Evolutionary conservation across 1,140 invertebrate species (phyloP).

Genomic region (Neoseiulus cucumeris): DNA sequence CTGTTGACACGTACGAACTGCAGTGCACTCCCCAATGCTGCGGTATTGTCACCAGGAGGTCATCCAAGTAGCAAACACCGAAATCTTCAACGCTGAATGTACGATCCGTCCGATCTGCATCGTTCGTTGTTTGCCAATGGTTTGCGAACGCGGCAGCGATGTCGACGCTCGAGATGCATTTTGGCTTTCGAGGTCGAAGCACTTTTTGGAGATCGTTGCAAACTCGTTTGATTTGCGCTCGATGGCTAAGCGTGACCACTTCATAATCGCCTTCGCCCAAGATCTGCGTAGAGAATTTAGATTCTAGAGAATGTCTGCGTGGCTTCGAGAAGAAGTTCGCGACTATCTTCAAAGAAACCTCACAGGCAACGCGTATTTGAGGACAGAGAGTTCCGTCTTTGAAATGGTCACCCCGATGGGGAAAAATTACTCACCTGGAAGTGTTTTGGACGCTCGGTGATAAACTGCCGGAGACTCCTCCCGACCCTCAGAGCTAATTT

Average conservation of each 20-base stretch:
- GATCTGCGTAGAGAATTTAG: not conserved
- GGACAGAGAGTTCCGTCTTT: not conserved
- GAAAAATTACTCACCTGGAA: too few species aligned
- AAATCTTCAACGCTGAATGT: not conserved
- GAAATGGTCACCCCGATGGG: too few species aligned
- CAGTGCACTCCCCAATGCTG: not conserved
- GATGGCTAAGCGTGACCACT: not conserved
- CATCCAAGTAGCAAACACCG: not conserved
- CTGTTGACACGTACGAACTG: not conserved
- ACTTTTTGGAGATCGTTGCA: conserved; percentile 4
- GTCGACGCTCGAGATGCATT: not conserved
- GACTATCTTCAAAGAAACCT: not conserved
- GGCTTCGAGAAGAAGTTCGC: not conserved
- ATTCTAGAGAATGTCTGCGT: not conserved
- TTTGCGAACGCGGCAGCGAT: not conserved
- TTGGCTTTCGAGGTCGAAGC: not conserved
- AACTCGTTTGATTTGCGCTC: conserved; percentile 6
- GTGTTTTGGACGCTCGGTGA: too few species aligned
- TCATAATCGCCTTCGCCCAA: not conserved
- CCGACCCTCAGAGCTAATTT: too few species aligned
- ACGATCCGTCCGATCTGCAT: not conserved
- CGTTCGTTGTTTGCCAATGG: not conserved
- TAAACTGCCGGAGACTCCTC: too few species aligned
- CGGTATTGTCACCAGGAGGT: not conserved
- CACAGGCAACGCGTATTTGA: not conserved